Base-by-base conservation (phyloP, 1,140 invertebrate genomes). In the Drosophila serrata region DNA sequence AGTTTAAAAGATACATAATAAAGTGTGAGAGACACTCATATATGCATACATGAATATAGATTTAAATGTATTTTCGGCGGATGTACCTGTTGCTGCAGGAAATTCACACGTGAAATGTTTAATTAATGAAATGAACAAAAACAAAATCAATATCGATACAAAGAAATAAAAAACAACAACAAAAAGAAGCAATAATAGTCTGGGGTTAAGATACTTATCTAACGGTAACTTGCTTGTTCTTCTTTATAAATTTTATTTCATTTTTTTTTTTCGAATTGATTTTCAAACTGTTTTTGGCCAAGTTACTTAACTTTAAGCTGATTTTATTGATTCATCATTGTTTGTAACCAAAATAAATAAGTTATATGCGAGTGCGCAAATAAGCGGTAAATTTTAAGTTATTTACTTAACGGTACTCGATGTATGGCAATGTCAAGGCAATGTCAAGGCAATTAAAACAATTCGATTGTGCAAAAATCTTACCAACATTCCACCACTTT, bases 101-200 rank as follows among this genome's bases (percentile, higher is more conserved):
- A 81, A 81, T 81, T 81, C 79, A 81, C 79, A 81, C 79, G 79
- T 81, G 79, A 81, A 81, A 60, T 81, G 79, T 59, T 73, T 81
- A 76, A 73, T 73, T 76, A 81, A 81, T 81, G 73, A 72, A 70
- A 70, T 72, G 29, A 39, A 53, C 45, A 49, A 65, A 53, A 53
- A 67, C 49, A 65, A 53, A 53, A 67, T 64, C 62, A 64, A 64
- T 29, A 27, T 29, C 27, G 45, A 40, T 27, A 35, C 27, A 37
- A 56, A 65, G 37, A 29, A 49, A 24, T 24, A 42, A 64, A 7
- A 15, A 51, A 19, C 15, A 24, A 42, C 33, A 5, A 31, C n/a
- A 48, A 59, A 3, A 22, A 22, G 12, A 7, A 24, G 12, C 17
- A 56, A 27, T 24, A 24, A 65, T 70, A 35, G 61, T 49, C 19